These are phyloP conservation scores for Tromatobia lineatoria DNA, from an alignment of 2,888 invertebrate genomes.

Conservation along the genomic window DNA sequence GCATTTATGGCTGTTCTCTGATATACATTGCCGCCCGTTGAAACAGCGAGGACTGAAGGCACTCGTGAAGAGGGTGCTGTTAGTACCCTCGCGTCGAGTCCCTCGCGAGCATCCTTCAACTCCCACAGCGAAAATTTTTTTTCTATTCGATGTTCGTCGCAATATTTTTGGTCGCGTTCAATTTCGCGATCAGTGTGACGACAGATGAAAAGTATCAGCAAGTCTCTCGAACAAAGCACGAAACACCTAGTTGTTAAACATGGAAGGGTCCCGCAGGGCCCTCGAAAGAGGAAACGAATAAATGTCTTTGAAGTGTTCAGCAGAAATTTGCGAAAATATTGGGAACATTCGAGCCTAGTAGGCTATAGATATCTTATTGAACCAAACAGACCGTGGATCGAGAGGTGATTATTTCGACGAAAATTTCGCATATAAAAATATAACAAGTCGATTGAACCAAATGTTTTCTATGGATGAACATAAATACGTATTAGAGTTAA, in stretches of 20 bases:
- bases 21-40: not conserved
- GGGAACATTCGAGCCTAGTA: constrained; percentile 74
- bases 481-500: too few relatives aligned
- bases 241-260: not conserved
- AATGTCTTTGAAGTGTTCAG: constrained; percentile 45
- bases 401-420: constrained; percentile 73
- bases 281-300: constrained; percentile 5
- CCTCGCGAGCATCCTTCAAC: not conserved
- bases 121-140: not conserved
- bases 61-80: not conserved
- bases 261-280: constrained; percentile 39
- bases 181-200: constrained; percentile 4
- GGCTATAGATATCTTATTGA: constrained; percentile 77
- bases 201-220: constrained; percentile 63
- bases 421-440: too few relatives aligned
- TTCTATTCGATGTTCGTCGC: constrained; percentile 11
- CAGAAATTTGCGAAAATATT: constrained; percentile 73
- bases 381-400: constrained; percentile 73
- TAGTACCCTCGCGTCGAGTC: not conserved
- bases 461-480: too few relatives aligned
- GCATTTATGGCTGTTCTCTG: constrained; percentile 24
- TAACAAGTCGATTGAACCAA: too few relatives aligned
- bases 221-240: constrained; percentile 31
- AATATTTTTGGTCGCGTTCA: constrained; percentile 1
- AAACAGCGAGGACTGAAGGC: not conserved